Evolutionary conservation across 2,797 vertebrate species (phyloP), one percentile per base, ranked within the genome.

Genomic region (Salarias fasciatus): DNA sequence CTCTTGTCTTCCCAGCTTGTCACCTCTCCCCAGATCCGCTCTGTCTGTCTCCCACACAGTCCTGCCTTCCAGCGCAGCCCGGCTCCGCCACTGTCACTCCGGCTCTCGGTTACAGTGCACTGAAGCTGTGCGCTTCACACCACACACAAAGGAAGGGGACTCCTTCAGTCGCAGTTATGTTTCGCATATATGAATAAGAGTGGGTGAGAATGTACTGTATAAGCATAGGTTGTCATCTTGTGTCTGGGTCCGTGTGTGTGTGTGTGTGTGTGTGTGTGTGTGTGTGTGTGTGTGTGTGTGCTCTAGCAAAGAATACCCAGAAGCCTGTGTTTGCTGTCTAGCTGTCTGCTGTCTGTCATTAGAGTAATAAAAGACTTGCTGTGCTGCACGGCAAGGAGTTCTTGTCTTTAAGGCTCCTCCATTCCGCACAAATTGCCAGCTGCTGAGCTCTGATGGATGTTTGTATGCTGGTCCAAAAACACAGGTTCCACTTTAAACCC

Each of bases 361-460:
- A 92, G 77, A 67, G 84, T 92, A 92, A 93, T 93, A 93, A 92
- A 93, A 93, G 91, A 90, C 89, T 90, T 86, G 87, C 84, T 86
- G 83, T 74, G 86, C 86, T 84, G 86, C 80, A 74, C 81, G 70
- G 83, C 69, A 56, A 91, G 88, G 87, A 89, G 85, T 89, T 89
- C 83, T 86, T 86, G 69, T 91, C 87, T 91, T 83, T 80, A 77
- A 88, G 87, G 67, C 80, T 83, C 77, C 81, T 85, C 84, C 88
- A 90, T 93, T 92, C 89, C 69, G 58, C 85, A 70, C 83, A 93
- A 94, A 93, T 92, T 93, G 90, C 88, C 52, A 73, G 87, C 91
- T 93, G 90, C 89, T 89, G 86, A 85, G 83, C 74, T 68, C 82
- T 91, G 91, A 92, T 92, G 88, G 88, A 92, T 93, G 91, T 92